Percentiles rank a stretch among this genome's conserved stretches.
Conservation (phyloP, 2,797 vertebrate species). For the Bovichtus diacanthus region DNA sequence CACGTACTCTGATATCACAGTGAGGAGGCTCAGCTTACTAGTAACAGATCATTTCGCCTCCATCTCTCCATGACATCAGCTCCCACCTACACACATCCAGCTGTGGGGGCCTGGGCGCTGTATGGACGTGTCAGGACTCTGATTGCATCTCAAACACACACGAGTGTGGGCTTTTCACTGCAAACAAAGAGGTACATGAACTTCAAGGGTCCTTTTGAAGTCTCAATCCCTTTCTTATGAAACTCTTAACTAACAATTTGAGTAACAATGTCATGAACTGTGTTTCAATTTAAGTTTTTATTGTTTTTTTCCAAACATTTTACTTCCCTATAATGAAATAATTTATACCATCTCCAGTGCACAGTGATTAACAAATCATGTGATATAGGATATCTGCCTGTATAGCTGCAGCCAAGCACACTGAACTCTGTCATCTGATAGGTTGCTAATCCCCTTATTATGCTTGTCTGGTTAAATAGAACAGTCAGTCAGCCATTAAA, state of each 20-base stretch:
- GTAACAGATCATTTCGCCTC: conserved; percentile 72
- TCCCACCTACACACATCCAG: conserved; percentile 62
- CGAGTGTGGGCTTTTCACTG: conserved; percentile 32
- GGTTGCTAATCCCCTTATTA: conserved; percentile 78
- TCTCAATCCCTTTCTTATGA: neutral
- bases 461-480: conserved; percentile 78
- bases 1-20: conserved; percentile 34
- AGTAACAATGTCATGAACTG: neutral
- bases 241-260: neutral
- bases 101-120: conserved; percentile 49
- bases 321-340: neutral
- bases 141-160: conserved; percentile 65
- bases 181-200: conserved; percentile 49
- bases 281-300: neutral
- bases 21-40: conserved; percentile 57
- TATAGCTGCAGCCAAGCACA: conserved; percentile 68
- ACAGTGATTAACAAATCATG: conserved; percentile 47
- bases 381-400: conserved; percentile 52
- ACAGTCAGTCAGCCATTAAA: conserved; percentile 76
- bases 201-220: conserved; percentile 42
- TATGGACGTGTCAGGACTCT: conserved; percentile 59
- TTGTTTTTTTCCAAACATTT: neutral
- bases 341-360: conserved; percentile 27
- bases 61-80: conserved; percentile 79
- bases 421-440: conserved; percentile 78